Percentiles rank a stretch among this genome's conserved stretches.
Conservation (phyloP, 2,888 invertebrate genomes). For the Linnaemya tessellans region DNA sequence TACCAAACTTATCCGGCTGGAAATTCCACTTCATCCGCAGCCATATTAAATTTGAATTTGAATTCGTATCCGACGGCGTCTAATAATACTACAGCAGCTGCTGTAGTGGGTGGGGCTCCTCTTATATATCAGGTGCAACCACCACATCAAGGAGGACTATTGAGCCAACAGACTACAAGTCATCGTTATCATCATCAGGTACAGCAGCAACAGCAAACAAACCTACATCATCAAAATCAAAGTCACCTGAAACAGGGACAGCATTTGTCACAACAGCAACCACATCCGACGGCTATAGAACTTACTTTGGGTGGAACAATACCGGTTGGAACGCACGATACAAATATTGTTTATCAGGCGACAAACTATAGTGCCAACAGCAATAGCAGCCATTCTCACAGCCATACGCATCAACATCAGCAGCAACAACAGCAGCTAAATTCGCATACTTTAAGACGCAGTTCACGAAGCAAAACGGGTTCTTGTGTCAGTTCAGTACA, state of each 20-base stretch:
- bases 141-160: conserved; percentile 70
- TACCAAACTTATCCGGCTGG: conserved; percentile 79
- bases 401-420: conserved; percentile 51
- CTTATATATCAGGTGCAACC: conserved; percentile 77
- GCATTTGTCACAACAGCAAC: conserved; percentile 49
- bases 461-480: conserved; percentile 84
- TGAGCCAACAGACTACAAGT: conserved; percentile 55
- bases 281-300: conserved; percentile 62
- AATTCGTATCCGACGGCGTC: conserved; percentile 82
- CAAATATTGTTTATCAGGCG: conserved; percentile 63
- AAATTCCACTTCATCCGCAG: conserved; percentile 76
- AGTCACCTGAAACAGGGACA: conserved; percentile 36
- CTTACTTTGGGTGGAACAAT: conserved; percentile 60
- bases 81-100: conserved; percentile 60
- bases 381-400: conserved; percentile 52
- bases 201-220: conserved; percentile 41
- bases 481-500: conserved; percentile 83
- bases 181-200: conserved; percentile 69
- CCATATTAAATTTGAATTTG: conserved; percentile 85
- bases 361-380: conserved; percentile 66
- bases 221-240: conserved; percentile 54
- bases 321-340: conserved; percentile 61
- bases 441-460: conserved; percentile 81
- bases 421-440: conserved; percentile 73
- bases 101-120: conserved; percentile 70